Conservation (phyloP, 2,113 vertebrate genomes). For the Kobus ellipsiprymnus region DNA sequence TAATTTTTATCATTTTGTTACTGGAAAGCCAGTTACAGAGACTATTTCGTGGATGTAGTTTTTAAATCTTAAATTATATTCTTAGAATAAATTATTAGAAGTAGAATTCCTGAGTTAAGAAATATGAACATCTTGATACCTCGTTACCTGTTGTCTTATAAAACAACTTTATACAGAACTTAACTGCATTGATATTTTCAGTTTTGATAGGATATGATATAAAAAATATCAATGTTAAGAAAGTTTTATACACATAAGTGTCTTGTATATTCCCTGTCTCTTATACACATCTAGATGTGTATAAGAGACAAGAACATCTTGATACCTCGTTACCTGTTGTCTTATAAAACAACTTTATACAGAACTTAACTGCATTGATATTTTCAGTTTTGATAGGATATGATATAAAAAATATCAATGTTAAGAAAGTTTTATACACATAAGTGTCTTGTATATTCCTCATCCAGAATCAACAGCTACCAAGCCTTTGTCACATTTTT, state of each 20-base stretch:
- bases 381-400: not conserved
- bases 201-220: not conserved
- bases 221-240: not conserved
- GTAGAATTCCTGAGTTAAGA: not conserved
- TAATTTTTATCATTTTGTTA: not conserved
- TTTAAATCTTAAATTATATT: not conserved
- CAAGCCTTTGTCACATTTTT: not conserved
- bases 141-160: not conserved
- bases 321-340: not conserved
- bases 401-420: not conserved
- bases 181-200: not conserved
- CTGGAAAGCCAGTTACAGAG: not conserved
- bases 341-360: not conserved
- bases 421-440: not conserved
- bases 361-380: not conserved
- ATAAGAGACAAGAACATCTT: too few species aligned
- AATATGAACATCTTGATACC: not conserved
- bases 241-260: not conserved
- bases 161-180: slow-evolving; percentile 23
- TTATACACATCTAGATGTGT: too few species aligned
- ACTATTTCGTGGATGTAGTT: not conserved
- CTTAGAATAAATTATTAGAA: not conserved
- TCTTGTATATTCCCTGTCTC: not conserved
- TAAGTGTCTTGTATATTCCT: not conserved
- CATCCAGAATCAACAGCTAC: not conserved